These are phyloP conservation scores for Oryctolagus cuniculus DNA, from an alignment of 2,113 vertebrate genomes.

Conservation along the genomic window mOryCun1.1 NC_091447.1:68886001-68886500, in stretches of 20 bases:
- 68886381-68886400: neutral
- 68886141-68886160: no score
- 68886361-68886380: conserved; percentile 10
- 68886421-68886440: neutral
- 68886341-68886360: neutral
- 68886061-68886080: no score
- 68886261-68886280: neutral
- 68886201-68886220: neutral
- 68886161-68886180: no score
- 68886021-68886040: no score
- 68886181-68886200: neutral
- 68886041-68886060: no score
- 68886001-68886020: no score
- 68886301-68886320: neutral
- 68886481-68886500: neutral
- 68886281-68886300: neutral
- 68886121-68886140: no score
- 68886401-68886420: conserved; percentile 51
- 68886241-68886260: neutral
- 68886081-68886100: no score
- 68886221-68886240: neutral
- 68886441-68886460: neutral
- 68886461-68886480: neutral
- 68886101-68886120: no score
- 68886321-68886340: neutral